Base-by-base conservation (phyloP, 2,113 vertebrate genomes). In the Sebastes fasciatus region DNA sequence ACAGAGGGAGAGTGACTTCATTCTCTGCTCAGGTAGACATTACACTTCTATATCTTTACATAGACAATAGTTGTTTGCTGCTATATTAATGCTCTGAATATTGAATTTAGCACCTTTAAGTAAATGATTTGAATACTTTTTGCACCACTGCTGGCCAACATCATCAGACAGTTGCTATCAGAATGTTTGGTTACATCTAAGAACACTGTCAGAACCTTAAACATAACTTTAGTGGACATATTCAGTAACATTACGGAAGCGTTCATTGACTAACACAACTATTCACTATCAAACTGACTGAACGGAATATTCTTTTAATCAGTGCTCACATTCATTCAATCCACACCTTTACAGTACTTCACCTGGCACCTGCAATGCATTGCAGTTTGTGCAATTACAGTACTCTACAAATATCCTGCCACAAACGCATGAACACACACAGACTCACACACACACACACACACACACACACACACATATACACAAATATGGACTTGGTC, bases 291-390 rank as follows among this genome's bases (percentile, higher is more conserved):
- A 34, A 34, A 34, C 72, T 60, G 79, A 77, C 57, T 54, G 65
- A 78, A 75, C 5, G 17, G 45, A 83, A 77, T 86, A 72, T 86
- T 63, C 64, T 49, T 6, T 9, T 34, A 61, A 62, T 74, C 48
- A 16, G 8, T 64, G 12, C 54, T 48, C 3, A 11, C 49, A 43
- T 46, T 65, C 34, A 61, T 48, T 26, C 17, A 65, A 17, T 34
- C n/a, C 16, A 17, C 73, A 79, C 60, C 14, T 79, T 67, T 46
- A 14, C 26, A 34, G 26, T 16, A 6, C 62, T 17, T 64, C 17
- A 81, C 42, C 19, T 68, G 34, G 63, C 72, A 52, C 61, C 17
- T 6, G 26, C 23, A 60, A 45, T 45, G 34, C n/a, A 45, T 8
- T 45, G 73, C 8, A 82, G 26, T 82, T 34, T 34, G 26, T 3